Evolutionary conservation across 2,113 vertebrate species (phyloP), one percentile per base, ranked within the genome.

Genomic region (Gymnocephalus cernua): DNA sequence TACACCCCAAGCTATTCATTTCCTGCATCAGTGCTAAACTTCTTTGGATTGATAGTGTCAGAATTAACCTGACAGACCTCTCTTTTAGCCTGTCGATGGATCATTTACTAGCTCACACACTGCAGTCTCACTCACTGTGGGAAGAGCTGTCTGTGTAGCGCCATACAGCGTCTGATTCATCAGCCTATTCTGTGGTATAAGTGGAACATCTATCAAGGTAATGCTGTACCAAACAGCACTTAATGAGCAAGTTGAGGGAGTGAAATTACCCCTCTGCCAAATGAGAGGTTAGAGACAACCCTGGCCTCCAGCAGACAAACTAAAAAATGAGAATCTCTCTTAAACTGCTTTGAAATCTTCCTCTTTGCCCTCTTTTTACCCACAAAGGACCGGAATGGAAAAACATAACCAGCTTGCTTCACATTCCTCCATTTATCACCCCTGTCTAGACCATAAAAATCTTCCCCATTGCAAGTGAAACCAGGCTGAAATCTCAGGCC

Each of bases 181-280:
- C 85, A 77, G 79, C 72, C 65, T 57, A 71, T 69, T 79, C 67
- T 35, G 29, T 44, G 65, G 67, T 16, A 35, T 80, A 75, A 53
- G 74, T 78, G 53, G 77, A 77, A 78, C 79, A 89, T 90, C 73
- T 74, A 84, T 90, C 88, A 89, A 74, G 74, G 86, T 90, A 89
- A 90, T 62, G 70, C 78, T 50, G 83, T 14, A 84, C 80, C 84
- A 83, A 84, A 84, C 82, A 74, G 79, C 61, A 57, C 68, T 79
- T 86, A 89, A 90, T 87, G 83, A 89, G 65, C 67, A 73, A 87
- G 74, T 18, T 58, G 77, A 82, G 65, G 69, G 38, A 63, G 73
- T 58, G 59, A 84, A 78, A 69, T 51, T 44, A 64, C 64, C 56
- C 19, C 12, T 80, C 75, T 79, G 29, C 72, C 54, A 84, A 85